These are phyloP conservation scores for Lineus longissimus DNA, from an alignment of 1,140 invertebrate genomes.

Conservation along the genomic window DNA sequence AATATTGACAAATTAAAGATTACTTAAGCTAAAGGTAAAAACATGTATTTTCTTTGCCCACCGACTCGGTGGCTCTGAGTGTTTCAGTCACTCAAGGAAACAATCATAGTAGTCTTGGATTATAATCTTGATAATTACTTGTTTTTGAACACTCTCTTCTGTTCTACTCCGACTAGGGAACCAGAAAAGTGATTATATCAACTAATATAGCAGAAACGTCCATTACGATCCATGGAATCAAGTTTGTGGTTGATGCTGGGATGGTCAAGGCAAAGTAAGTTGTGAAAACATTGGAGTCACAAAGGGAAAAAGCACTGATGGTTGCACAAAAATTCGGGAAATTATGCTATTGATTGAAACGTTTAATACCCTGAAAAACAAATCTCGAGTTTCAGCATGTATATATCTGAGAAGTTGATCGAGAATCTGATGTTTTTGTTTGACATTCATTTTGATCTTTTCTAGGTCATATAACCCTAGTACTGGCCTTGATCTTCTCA, in stretches of 20 bases:
- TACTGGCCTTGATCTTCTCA: slow-evolving; percentile 80
- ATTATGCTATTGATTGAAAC: neutral
- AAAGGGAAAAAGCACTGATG: neutral
- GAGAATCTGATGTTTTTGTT: neutral
- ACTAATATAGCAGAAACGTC: slow-evolving; percentile 88
- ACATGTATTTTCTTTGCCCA: no score
- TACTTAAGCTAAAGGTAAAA: no score
- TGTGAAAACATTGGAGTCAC: neutral
- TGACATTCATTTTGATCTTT: neutral
- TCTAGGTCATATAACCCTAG: slow-evolving; percentile 68
- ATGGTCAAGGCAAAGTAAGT: slow-evolving; percentile 81
- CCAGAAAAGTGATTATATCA: slow-evolving; percentile 85
- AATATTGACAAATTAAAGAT: no score
- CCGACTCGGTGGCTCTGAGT: no score
- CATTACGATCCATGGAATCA: slow-evolving; percentile 89
- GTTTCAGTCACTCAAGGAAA: no score
- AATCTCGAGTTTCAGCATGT: no score
- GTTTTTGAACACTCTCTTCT: no score
- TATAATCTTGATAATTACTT: no score
- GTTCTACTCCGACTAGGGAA: slow-evolving; percentile 25
- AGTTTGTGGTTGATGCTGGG: slow-evolving; percentile 91
- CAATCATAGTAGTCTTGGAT: no score
- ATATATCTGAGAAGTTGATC: neutral
- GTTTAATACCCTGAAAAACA: no score
- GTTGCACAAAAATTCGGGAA: no score